Percentiles rank a stretch among this genome's conserved stretches.
Evolutionary conservation across 2,888 invertebrate genomes (phyloP).

Genomic region (Biston betularia): DNA sequence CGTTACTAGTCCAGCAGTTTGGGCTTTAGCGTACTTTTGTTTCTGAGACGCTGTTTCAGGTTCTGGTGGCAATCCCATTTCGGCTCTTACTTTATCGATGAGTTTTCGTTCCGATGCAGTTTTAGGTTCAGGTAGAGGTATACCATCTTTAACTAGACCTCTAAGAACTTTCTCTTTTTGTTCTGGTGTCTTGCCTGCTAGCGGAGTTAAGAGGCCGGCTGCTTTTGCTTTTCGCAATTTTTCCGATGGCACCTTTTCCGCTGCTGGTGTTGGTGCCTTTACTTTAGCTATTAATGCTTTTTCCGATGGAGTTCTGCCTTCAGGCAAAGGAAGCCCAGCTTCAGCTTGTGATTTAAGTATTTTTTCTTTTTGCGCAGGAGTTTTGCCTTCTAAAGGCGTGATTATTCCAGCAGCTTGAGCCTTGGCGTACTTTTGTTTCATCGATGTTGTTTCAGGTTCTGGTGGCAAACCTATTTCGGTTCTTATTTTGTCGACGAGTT

Average conservation of each 20-base stretch:
- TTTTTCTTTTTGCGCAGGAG: constrained; percentile 44
- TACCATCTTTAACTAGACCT: not conserved
- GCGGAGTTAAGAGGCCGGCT: constrained; percentile 45
- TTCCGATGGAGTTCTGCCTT: constrained; percentile 52
- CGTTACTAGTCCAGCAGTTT: constrained; percentile 46
- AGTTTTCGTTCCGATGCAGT: no score
- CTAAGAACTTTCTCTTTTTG: constrained; percentile 49
- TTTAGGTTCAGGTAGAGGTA: constrained; percentile 40
- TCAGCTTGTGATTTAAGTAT: constrained; percentile 42
- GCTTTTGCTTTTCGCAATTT: constrained; percentile 47
- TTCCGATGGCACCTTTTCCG: constrained; percentile 26
- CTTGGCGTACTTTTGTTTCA: constrained; percentile 40
- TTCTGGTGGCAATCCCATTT: constrained; percentile 51
- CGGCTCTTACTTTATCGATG: constrained; percentile 33
- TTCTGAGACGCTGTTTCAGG: constrained; percentile 48
- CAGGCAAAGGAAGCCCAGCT: constrained; percentile 49
- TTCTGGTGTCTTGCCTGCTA: constrained; percentile 46
- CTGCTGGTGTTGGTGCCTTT: not conserved
- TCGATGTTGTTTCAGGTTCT: constrained; percentile 33
- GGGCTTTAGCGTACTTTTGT: constrained; percentile 45
- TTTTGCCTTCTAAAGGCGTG: constrained; percentile 50
- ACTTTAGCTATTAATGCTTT: constrained; percentile 42
- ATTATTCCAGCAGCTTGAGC: constrained; percentile 46
- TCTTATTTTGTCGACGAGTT: constrained; percentile 41
- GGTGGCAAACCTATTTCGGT: constrained; percentile 45